These are phyloP conservation scores for Galeruca laticollis DNA, from an alignment of 2,888 invertebrate species.

Conservation along the genomic window DNA sequence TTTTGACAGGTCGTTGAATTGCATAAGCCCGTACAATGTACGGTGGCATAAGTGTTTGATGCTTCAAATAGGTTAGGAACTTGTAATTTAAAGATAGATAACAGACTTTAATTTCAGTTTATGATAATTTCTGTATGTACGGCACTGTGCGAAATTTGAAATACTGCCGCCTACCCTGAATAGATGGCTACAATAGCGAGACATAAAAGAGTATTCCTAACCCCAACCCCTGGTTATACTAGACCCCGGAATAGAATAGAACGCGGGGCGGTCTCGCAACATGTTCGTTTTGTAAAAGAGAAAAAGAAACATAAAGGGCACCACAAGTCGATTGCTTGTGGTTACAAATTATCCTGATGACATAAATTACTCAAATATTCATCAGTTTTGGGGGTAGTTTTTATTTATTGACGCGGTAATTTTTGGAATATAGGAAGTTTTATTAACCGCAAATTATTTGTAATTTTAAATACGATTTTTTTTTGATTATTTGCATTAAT, in stretches of 20 bases:
- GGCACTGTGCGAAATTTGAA: slow-evolving; percentile 45
- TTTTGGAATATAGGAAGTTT: neutral
- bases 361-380: slow-evolving; percentile 42
- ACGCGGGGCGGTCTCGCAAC: slow-evolving; percentile 51
- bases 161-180: slow-evolving; percentile 52
- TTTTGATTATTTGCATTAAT: neutral
- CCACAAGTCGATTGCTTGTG: slow-evolving; percentile 45
- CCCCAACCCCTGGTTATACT: slow-evolving; percentile 35
- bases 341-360: slow-evolving; percentile 44
- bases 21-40: too few relatives aligned
- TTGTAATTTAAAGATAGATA: too few relatives aligned
- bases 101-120: neutral
- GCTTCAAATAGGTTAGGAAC: too few relatives aligned
- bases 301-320: slow-evolving; percentile 40
- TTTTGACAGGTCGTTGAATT: too few relatives aligned
- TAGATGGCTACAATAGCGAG: slow-evolving; percentile 40
- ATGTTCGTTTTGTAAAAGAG: slow-evolving; percentile 49
- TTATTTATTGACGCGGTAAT: neutral
- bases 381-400: slow-evolving; percentile 24
- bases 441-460: neutral
- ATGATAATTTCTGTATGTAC: slow-evolving; percentile 12
- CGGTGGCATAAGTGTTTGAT: too few relatives aligned
- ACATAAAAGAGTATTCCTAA: slow-evolving; percentile 43
- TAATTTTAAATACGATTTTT: neutral
- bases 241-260: slow-evolving; percentile 33